Percentiles rank a stretch among this genome's conserved stretches.
Evolutionary conservation across 1,140 invertebrate genomes (phyloP).

Genomic region (Bradysia coprophila): DNA sequence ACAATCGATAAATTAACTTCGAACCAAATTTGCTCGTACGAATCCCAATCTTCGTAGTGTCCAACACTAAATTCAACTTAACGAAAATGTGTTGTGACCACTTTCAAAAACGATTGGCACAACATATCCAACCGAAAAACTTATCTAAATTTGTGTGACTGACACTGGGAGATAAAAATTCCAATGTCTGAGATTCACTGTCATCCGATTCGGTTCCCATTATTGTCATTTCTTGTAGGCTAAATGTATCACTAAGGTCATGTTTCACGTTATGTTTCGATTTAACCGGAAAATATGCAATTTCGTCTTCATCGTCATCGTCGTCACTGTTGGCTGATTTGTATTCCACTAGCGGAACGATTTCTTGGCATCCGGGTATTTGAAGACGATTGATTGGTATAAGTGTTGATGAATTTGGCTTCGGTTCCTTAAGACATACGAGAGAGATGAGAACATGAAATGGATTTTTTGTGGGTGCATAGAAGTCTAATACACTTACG

Average conservation of each 20-base stretch:
- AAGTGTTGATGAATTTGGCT: constrained; percentile 15
- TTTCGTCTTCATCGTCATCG: constrained; percentile 20
- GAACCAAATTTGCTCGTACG: too few species aligned
- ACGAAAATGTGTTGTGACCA: too few species aligned
- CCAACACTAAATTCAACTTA: too few species aligned
- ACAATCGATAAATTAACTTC: too few species aligned
- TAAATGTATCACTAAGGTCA: constrained; percentile 19
- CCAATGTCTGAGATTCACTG: constrained; percentile 20
- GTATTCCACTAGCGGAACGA: constrained; percentile 19
- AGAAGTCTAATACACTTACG: too few species aligned
- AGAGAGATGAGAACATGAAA: too few species aligned
- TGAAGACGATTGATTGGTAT: constrained; percentile 21
- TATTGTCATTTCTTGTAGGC: constrained; percentile 24
- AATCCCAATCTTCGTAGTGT: too few species aligned
- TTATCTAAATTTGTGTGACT: constrained; percentile 17
- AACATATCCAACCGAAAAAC: constrained; percentile 17
- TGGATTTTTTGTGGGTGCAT: too few species aligned
- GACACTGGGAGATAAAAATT: constrained; percentile 14
- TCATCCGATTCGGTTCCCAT: constrained; percentile 19
- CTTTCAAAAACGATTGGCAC: too few species aligned
- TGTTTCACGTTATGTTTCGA: constrained; percentile 15
- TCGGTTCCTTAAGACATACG: constrained; percentile 15
- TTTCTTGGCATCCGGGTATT: constrained; percentile 17
- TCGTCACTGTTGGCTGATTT: constrained; percentile 13
- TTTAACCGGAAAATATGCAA: constrained; percentile 19